phyloP scores from a whole-genome alignment of 2,797 vertebrate species.

The Iguana delicatissima region DNA sequence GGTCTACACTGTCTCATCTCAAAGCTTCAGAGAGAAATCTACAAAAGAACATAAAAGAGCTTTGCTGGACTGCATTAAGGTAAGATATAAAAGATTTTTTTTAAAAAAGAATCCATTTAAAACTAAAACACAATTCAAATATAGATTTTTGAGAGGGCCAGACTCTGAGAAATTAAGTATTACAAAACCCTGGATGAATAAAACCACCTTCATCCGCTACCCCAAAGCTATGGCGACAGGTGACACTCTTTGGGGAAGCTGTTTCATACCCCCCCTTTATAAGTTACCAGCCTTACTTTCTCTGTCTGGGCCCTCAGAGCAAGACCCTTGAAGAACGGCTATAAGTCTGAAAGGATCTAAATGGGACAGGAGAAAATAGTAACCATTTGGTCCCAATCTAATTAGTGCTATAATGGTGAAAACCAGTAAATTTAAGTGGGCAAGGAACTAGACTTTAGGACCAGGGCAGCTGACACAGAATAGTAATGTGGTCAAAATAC shows the following conservation, averaged over 20 bases:
- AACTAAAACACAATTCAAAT: background rate
- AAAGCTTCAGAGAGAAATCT: background rate
- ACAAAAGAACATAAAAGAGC: background rate
- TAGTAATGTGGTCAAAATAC: no score
- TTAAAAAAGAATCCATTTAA: background rate
- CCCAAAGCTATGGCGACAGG: background rate
- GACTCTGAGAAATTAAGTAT: background rate
- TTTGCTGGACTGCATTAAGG: background rate
- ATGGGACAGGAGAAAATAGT: no score
- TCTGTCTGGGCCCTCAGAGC: background rate
- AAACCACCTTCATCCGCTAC: background rate
- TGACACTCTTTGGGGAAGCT: background rate
- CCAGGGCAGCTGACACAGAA: no score
- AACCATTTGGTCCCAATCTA: no score
- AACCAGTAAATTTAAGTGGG: no score
- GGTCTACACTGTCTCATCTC: background rate
- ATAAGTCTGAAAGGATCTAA: no score
- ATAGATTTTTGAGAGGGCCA: background rate
- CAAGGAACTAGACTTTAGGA: no score
- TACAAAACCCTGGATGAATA: background rate
- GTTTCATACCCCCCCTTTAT: background rate
- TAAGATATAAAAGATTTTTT: background rate
- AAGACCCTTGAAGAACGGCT: background rate
- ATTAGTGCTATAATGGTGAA: no score
- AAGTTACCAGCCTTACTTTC: background rate